Percentiles rank a stretch among this genome's conserved stretches.
Conservation (phyloP, 2,888 invertebrate species). For the Ashinkailepas kermadecensis region DNA sequence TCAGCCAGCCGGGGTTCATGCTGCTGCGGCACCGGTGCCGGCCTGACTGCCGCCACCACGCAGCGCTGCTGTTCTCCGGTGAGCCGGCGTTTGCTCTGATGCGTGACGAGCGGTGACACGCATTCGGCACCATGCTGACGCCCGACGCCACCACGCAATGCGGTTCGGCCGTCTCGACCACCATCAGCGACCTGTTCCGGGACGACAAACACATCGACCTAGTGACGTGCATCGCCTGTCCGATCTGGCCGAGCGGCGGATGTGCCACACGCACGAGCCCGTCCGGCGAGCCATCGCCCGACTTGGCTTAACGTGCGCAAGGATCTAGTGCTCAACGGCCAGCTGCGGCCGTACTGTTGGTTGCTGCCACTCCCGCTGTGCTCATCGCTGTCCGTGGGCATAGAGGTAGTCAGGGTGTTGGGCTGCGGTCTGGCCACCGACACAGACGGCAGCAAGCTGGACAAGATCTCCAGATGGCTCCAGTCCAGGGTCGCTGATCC, state of each 20-base stretch:
- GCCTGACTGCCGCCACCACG: too few species aligned
- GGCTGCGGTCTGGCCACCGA: too few species aligned
- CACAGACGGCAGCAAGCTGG: background rate
- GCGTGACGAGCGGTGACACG: too few species aligned
- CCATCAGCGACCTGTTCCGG: background rate
- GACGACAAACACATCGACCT: background rate
- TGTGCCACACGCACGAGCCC: background rate
- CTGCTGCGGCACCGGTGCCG: too few species aligned
- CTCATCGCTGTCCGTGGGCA: background rate
- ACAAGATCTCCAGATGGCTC: background rate
- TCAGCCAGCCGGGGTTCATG: too few species aligned
- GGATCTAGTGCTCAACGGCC: background rate
- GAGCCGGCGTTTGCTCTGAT: too few species aligned
- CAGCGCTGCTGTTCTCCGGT: too few species aligned
- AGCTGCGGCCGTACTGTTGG: background rate
- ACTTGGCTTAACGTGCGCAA: background rate
- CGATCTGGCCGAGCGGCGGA: background rate
- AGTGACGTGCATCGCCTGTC: background rate
- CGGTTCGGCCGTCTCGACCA: background rate
- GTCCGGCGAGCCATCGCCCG: background rate
- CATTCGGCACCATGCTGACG: too few species aligned
- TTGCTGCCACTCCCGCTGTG: background rate
- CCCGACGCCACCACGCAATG: too few species aligned
- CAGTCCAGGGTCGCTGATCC: background rate
- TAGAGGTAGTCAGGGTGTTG: background rate